A percentile compares a stretch with the other conserved stretches of the same genome.
phyloP scores from a whole-genome alignment of 2,888 invertebrate genomes.

The Limnephilus auricula region DNA sequence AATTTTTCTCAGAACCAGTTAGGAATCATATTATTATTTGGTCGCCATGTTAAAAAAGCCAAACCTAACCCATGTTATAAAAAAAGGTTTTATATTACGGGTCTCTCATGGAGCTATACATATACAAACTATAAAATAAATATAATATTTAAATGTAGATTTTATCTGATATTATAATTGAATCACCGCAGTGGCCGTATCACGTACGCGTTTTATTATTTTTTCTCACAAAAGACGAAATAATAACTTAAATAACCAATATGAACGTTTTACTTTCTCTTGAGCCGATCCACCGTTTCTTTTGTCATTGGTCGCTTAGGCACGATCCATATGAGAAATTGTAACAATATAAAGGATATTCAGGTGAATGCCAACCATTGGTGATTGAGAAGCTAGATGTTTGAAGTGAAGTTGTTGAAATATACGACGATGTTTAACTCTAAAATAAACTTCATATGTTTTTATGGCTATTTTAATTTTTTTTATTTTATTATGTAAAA shows the following conservation, averaged over 20 bases:
- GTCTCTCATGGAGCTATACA: background rate
- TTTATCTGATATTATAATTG: background rate
- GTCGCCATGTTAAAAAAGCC: background rate
- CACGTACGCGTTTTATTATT: background rate
- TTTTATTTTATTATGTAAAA: no score
- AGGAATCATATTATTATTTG: background rate
- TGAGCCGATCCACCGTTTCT: conserved; percentile 5
- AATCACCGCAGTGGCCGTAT: background rate
- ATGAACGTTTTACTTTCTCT: background rate
- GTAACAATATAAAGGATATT: background rate
- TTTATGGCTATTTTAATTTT: no score
- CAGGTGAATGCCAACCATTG: background rate
- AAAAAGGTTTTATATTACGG: background rate
- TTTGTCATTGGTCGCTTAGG: conserved; percentile 28
- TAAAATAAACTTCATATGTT: no score
- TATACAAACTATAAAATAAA: background rate
- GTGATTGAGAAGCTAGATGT: background rate
- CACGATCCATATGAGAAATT: conserved; percentile 44
- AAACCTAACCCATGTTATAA: background rate
- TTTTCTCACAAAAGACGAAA: background rate
- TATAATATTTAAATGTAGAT: background rate
- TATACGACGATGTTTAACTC: no score
- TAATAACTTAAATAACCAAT: background rate
- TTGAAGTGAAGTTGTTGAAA: no score
- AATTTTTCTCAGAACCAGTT: no score